These are phyloP conservation scores for Plectrocnemia conspersa DNA, from an alignment of 1,140 invertebrate species.

Conservation along the genomic window DNA sequence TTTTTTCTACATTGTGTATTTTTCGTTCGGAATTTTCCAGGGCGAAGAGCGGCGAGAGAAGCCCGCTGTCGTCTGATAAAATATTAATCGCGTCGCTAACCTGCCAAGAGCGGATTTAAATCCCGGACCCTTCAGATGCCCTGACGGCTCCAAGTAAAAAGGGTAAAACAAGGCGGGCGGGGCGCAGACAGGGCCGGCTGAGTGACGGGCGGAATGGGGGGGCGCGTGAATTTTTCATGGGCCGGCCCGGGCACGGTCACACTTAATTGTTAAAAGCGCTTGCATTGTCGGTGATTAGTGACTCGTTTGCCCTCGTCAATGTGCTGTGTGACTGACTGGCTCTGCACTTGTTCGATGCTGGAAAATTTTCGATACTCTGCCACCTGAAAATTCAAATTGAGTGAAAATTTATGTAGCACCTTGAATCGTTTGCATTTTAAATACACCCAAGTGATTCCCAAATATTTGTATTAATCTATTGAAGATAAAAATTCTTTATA, in stretches of 20 bases:
- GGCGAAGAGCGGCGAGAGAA: slow-evolving; percentile 11
- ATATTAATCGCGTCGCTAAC: slow-evolving; percentile 29
- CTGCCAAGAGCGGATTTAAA: slow-evolving; percentile 16
- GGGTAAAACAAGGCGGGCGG: slow-evolving; percentile 27
- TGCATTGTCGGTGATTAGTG: slow-evolving; percentile 21
- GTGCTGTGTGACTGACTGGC: too few species aligned
- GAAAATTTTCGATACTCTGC: too few species aligned
- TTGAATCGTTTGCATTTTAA: too few species aligned
- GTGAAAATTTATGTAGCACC: too few species aligned
- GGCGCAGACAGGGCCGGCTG: background rate
- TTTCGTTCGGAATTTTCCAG: background rate
- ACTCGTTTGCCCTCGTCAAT: slow-evolving; percentile 15
- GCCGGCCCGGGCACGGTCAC: background rate
- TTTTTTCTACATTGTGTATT: background rate
- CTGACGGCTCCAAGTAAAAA: slow-evolving; percentile 26
- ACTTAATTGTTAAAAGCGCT: slow-evolving; percentile 16
- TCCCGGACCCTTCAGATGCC: slow-evolving; percentile 16
- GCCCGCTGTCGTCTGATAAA: slow-evolving; percentile 27
- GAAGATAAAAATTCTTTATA: too few species aligned
- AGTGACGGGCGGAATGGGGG: background rate
- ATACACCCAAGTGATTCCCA: too few species aligned
- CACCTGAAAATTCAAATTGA: too few species aligned
- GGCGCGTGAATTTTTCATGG: slow-evolving; percentile 27
- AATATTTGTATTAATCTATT: too few species aligned
- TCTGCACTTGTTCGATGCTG: too few species aligned